These are phyloP conservation scores for Drosophila borealis DNA, from an alignment of 2,888 invertebrate species.

Conservation along the genomic window DNA sequence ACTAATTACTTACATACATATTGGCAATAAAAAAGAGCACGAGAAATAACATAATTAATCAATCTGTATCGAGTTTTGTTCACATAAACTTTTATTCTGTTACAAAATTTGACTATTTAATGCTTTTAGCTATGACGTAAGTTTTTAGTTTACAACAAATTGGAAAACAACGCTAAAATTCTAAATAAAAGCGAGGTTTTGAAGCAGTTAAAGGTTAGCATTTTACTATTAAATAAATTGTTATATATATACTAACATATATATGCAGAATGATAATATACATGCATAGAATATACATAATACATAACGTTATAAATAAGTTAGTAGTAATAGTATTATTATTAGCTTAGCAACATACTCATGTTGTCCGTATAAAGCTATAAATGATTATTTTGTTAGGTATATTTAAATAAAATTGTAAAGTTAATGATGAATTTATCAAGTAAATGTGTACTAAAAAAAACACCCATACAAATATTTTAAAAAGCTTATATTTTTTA, in stretches of 20 bases:
- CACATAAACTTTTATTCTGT: conserved; percentile 21
- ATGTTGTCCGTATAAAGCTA: conserved; percentile 51
- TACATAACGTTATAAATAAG: conserved; percentile 49
- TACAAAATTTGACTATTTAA: conserved; percentile 21
- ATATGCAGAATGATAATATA: conserved; percentile 13
- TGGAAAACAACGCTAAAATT: conserved; percentile 42
- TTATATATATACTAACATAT: conserved; percentile 54
- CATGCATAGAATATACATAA: conserved; percentile 23
- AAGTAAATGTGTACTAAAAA: conserved; percentile 67
- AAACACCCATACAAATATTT: conserved; percentile 57
- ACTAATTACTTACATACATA: conserved; percentile 42
- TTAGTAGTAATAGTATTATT: conserved; percentile 64
- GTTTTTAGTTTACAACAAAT: conserved; percentile 23
- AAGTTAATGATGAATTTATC: conserved; percentile 74
- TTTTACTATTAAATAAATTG: conserved; percentile 73
- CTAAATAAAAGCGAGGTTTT: conserved; percentile 49
- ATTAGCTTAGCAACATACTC: conserved; percentile 61
- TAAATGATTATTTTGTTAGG: conserved; percentile 64
- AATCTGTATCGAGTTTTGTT: conserved; percentile 38
- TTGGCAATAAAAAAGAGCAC: conserved; percentile 55
- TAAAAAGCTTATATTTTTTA: conserved; percentile 71
- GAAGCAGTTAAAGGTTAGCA: conserved; percentile 77
- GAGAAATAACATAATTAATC: conserved; percentile 35
- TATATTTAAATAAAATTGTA: conserved; percentile 73
- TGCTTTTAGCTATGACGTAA: conserved; percentile 18